A percentile compares a stretch with the other conserved stretches of the same genome.
Conservation (phyloP, 2,113 vertebrate genomes). For the Eulemur rufifrons region DNA sequence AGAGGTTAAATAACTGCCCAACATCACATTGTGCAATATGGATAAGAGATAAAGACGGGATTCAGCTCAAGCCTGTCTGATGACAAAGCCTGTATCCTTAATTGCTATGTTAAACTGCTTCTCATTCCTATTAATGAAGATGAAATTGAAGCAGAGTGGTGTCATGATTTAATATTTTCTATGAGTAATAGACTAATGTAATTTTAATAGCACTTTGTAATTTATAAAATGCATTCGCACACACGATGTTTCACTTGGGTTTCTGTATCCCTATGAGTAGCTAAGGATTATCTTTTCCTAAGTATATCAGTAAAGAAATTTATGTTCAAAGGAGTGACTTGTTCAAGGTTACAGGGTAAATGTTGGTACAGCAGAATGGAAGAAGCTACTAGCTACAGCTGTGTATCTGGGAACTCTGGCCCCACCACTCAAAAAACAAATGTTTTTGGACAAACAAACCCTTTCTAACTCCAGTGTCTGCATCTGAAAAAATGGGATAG, state of each 20-base stretch:
- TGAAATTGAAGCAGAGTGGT: constrained; percentile 60
- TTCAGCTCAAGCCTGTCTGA: neutral
- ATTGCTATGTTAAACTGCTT: constrained; percentile 52
- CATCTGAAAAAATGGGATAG: neutral
- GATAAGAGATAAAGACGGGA: neutral
- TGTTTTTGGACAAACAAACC: neutral
- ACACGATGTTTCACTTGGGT: neutral
- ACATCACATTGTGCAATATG: neutral
- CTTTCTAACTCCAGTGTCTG: neutral
- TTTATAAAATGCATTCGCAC: constrained; percentile 57
- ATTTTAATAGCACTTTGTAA: constrained; percentile 65
- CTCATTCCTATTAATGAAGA: constrained; percentile 60
- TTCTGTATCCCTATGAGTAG: neutral
- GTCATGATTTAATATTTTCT: constrained; percentile 64
- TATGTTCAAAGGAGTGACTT: neutral
- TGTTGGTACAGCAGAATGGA: neutral
- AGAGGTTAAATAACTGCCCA: neutral
- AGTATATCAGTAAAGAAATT: neutral
- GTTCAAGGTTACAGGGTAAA: neutral
- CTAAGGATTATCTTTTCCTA: neutral
- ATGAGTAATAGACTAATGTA: constrained; percentile 64
- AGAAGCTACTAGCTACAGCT: neutral
- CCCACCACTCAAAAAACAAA: neutral
- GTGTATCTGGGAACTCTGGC: neutral
- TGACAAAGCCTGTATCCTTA: constrained; percentile 27